Evolutionary conservation across 92 coral and sea anemone species (phyloP), one percentile per base, ranked within the genome.

Genomic region (Phymanthus crucifer): DNA sequence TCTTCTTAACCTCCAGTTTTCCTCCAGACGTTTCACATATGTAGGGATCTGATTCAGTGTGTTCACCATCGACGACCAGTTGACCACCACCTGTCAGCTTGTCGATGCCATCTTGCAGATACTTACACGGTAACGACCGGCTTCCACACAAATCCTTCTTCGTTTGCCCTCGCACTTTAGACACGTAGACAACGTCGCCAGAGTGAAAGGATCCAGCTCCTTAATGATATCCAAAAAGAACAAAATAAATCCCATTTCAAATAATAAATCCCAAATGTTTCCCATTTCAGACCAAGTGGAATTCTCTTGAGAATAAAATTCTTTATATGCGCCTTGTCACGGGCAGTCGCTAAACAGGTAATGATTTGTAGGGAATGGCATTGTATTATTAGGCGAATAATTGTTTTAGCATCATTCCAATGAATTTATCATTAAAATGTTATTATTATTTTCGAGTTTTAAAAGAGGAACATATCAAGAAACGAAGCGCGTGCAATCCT

Each of bases 81-180:
- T 66, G 75, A 36, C 83, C 83, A 26, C 76, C 69, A 57, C 72
- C 9, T 17, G 75, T 14, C 6, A 79, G 68, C 35, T 69, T 79
- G 36, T 67, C 83, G 19, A 79, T 66, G 12, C 83, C 83, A 19
- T 18, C 19, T 33, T 40, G 38, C 6, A 79, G 27, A 8, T 75
- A 46, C 58, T 69, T 67, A 23, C 83, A 79, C 3, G 83, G 83
- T 32, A 58, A 21, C 1, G 27, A 4, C n/a, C 35, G 37, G 33
- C 35, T 65, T 6, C 81, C 81, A 37, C 81, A 77, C 17, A 6
- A 32, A 54, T 27, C 18, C 6, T 19, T 54, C 24, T 19, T 18
- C 23, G 34, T 31, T 56, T 27, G 31, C 3, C 48, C 80, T 37
- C 52, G 34, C 12, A 46, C 8, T 47, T 27, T 50, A 10, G 79